phyloP scores from a whole-genome alignment of 2,797 vertebrate species.

The Neosilurus mollespiculum region DNA sequence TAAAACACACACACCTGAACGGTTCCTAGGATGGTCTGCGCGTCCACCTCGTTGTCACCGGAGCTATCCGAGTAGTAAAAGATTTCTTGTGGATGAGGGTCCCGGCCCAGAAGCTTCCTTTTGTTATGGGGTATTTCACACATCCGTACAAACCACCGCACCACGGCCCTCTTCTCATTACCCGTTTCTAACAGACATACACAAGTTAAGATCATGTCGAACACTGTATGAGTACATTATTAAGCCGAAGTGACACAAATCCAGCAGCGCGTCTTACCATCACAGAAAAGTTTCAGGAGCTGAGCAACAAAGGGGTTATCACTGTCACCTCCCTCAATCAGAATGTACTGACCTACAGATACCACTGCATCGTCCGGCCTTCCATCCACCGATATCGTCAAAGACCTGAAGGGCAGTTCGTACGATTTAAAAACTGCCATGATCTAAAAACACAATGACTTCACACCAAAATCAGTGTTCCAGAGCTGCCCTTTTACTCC shows the following conservation, averaged over 20 bases:
- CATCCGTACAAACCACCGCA: constrained; percentile 84
- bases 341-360: constrained; percentile 78
- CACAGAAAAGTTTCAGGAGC: constrained; percentile 79
- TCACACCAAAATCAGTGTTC: not conserved
- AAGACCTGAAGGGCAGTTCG: constrained; percentile 67
- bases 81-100: constrained; percentile 79
- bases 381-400: constrained; percentile 73
- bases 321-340: constrained; percentile 81
- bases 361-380: constrained; percentile 62
- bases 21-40: constrained; percentile 79
- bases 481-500: too few relatives aligned
- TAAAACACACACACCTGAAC: constrained; percentile 74
- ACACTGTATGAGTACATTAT: not conserved
- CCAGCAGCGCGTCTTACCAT: constrained; percentile 74
- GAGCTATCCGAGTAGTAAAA: constrained; percentile 77
- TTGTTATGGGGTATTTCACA: constrained; percentile 80
- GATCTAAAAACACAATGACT: not conserved
- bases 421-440: not conserved
- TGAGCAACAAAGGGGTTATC: constrained; percentile 83
- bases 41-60: constrained; percentile 78
- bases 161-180: constrained; percentile 73
- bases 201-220: not conserved
- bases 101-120: constrained; percentile 76
- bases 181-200: constrained; percentile 59
- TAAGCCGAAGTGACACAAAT: not conserved